Percentiles rank a stretch among this genome's conserved stretches.
These are phyloP conservation scores for Xenopus laevis DNA, from an alignment of 2,113 vertebrate genomes.

Conservation along the genomic window DNA sequence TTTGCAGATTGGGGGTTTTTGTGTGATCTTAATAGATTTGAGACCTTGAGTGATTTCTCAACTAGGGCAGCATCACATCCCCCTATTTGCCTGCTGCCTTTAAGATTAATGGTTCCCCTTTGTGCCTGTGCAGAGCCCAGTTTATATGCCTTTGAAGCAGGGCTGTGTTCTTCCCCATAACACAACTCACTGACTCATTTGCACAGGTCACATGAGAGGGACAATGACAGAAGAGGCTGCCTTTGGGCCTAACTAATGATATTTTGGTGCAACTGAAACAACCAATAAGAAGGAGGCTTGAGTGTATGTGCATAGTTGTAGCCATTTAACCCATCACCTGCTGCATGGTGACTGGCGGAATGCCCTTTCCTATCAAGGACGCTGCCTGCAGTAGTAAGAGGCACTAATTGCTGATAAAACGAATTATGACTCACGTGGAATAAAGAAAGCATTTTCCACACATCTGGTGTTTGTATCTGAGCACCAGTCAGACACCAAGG, in stretches of 20 bases:
- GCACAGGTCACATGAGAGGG: constrained; percentile 62
- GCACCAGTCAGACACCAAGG: too few species aligned
- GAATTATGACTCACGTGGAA: not conserved
- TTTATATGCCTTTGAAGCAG: constrained; percentile 64
- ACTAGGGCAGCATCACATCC: not conserved
- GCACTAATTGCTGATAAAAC: not conserved
- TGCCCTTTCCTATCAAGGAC: not conserved
- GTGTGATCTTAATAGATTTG: not conserved
- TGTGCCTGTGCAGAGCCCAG: constrained; percentile 49
- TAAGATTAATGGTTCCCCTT: constrained; percentile 57
- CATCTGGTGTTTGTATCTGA: not conserved
- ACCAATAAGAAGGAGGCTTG: constrained; percentile 52
- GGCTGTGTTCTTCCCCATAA: constrained; percentile 58
- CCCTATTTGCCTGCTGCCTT: constrained; percentile 52
- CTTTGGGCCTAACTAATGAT: constrained; percentile 56
- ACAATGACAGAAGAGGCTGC: constrained; percentile 57
- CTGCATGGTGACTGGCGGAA: not conserved
- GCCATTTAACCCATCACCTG: constrained; percentile 14
- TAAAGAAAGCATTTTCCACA: not conserved
- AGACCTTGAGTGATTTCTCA: not conserved
- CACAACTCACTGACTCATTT: constrained; percentile 67
- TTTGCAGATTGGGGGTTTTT: not conserved
- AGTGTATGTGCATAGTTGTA: not conserved
- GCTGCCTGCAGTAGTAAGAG: too few species aligned
- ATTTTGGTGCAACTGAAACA: constrained; percentile 54